These are phyloP conservation scores for Caenorhabditis angaria DNA, from an alignment of 2,888 invertebrate species.

Conservation along the genomic window DNA sequence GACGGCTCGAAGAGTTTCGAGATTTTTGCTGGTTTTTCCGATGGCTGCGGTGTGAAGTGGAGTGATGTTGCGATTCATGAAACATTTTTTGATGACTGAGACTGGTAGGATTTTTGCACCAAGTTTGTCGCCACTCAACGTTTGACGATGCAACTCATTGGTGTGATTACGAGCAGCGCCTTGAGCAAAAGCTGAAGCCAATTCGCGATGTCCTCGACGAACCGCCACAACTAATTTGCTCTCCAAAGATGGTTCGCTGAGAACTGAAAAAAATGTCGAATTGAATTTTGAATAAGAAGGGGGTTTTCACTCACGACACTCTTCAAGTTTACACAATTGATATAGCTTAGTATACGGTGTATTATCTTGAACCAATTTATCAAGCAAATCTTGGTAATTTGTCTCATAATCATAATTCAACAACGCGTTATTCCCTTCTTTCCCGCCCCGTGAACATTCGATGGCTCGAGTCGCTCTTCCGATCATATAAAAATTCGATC, in stretches of 20 bases:
- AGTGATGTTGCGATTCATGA: constrained; percentile 73
- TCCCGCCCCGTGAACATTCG: constrained; percentile 72
- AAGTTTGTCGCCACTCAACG: constrained; percentile 69
- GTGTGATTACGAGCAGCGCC: constrained; percentile 60
- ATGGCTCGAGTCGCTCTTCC: constrained; percentile 73
- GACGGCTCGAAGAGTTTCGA: constrained; percentile 72
- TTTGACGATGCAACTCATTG: constrained; percentile 73
- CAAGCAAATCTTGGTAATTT: constrained; percentile 1
- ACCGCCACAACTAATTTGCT: constrained; percentile 31
- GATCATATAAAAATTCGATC: constrained; percentile 70
- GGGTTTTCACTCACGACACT: constrained; percentile 27
- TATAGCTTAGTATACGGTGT: constrained; percentile 27
- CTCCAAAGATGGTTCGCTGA: constrained; percentile 24
- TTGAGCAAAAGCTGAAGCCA: constrained; percentile 43
- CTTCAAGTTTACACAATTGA: constrained; percentile 25
- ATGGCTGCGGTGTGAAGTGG: constrained; percentile 76
- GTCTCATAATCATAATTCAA: constrained; percentile 61
- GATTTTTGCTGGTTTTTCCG: constrained; percentile 74
- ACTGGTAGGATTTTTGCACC: constrained; percentile 65
- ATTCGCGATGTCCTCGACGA: constrained; percentile 36
- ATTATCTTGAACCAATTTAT: constrained; percentile 19
- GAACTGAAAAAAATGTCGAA: constrained; percentile 19
- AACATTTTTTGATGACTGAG: constrained; percentile 73
- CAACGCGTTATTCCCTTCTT: constrained; percentile 76
- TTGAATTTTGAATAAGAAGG: background rate